These are phyloP conservation scores for Chanos chanos DNA, from an alignment of 2,797 vertebrate species.

Conservation along the genomic window DNA sequence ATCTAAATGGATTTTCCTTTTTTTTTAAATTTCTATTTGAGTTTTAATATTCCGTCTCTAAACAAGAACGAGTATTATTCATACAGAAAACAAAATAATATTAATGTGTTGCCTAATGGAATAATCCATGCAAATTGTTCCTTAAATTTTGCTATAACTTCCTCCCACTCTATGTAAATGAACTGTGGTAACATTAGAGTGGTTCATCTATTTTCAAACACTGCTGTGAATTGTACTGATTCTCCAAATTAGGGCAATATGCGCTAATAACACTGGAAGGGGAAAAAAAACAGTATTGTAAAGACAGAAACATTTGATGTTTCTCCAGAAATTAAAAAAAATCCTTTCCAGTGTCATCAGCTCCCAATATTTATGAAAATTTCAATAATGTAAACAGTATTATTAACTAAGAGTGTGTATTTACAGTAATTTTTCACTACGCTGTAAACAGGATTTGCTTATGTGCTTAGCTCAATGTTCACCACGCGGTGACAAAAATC, in stretches of 20 bases:
- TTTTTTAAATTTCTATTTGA: conserved; percentile 60
- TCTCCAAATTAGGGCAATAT: conserved; percentile 34
- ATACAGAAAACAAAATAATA: conserved; percentile 72
- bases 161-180: conserved; percentile 67
- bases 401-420: too few species aligned
- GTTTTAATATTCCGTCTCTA: conserved; percentile 67
- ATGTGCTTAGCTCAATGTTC: too few species aligned
- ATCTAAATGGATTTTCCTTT: conserved; percentile 69
- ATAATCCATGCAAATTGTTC: conserved; percentile 77
- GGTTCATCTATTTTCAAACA: conserved; percentile 50
- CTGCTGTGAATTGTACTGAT: conserved; percentile 38
- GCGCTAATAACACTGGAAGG: conserved; percentile 23
- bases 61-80: conserved; percentile 74
- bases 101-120: conserved; percentile 44
- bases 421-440: too few species aligned
- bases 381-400: background rate
- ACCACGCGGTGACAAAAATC: too few species aligned
- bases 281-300: conserved; percentile 20
- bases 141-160: conserved; percentile 72
- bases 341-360: too few species aligned
- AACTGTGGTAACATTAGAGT: conserved; percentile 63
- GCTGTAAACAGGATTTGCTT: too few species aligned
- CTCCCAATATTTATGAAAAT: too few species aligned
- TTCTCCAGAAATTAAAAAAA: background rate
- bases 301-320: conserved; percentile 1